Base-by-base conservation (phyloP, 2,888 invertebrate genomes). In the Dione vanillae region DNA sequence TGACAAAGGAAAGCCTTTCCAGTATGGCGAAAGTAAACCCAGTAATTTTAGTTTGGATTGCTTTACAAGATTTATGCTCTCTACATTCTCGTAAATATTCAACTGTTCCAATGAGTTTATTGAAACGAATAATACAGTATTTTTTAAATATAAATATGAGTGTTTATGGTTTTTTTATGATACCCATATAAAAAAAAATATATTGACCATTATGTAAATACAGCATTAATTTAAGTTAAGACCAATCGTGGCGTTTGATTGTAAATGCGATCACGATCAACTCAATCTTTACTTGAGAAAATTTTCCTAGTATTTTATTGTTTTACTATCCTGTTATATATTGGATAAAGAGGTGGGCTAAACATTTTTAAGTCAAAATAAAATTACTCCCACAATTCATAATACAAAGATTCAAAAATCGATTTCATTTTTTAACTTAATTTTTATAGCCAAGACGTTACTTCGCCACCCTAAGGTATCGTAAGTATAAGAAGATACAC, bases 21-120 rank as follows among this genome's bases (percentile, higher is more conserved):
- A 90, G 90, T 90, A 89, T 85, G n/a, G 82, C 81, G 68, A 87
- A 88, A 87, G 88, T 83, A 90, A 90, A 91, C 89, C 78, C 86
- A 84, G 89, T 91, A 90, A 91, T n/a, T 91, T 90, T 91, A 91
- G 86, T 91, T 91, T 88, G 86, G 85, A 90, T 90, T 87, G 90
- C 87, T 89, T 90, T 87, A 90, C n/a, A 89, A 90, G 88, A 90
- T 90, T 90, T 88, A 90, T 87, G 80, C 75, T 82, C 86, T 83
- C 82, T 83, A 83, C 80, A 74, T 75, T 73, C 80, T 77, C 78
- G 78, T 80, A 80, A 85, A 83, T 83, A 84, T 83, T 83, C 82
- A 84, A 81, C 79, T 80, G 78, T 78, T 80, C 80, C 76, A 70
- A 78, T 79, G 81, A 82, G 85, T 85, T 85, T 86, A 87, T 86